phyloP scores from a whole-genome alignment of 2,797 vertebrate genomes.

The Orientallactaga sibirica region DNA sequence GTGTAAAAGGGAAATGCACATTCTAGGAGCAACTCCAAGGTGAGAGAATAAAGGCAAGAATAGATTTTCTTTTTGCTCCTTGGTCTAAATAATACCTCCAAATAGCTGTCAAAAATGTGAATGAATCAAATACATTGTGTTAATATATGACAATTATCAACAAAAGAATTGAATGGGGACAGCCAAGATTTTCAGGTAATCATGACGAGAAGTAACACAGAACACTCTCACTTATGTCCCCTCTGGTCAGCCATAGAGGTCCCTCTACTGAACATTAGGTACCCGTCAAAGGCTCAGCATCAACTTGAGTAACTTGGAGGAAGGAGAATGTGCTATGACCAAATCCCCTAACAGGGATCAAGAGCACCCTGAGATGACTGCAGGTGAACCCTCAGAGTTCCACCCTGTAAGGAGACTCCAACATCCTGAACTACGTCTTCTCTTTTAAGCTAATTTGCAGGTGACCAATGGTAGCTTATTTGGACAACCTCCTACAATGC shows the following conservation, averaged over 20 bases:
- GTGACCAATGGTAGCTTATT: neutral
- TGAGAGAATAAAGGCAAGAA: slow-evolving; percentile 81
- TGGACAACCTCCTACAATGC: neutral
- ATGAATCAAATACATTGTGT: neutral
- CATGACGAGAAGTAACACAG: slow-evolving; percentile 24
- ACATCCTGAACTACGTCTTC: neutral
- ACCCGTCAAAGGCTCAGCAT: neutral
- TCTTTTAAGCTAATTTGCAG: neutral
- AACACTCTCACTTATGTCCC: neutral
- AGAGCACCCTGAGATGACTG: neutral
- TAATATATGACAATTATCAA: too few species aligned
- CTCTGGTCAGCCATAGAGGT: neutral
- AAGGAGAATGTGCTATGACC: neutral
- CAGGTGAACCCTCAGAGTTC: neutral
- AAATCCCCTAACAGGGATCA: neutral
- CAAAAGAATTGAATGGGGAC: slow-evolving; percentile 73
- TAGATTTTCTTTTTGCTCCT: slow-evolving; percentile 56
- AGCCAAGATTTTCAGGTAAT: neutral
- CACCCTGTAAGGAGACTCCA: neutral
- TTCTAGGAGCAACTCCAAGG: slow-evolving; percentile 78
- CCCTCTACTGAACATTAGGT: neutral
- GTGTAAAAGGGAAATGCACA: slow-evolving; percentile 31
- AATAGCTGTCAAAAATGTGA: slow-evolving; percentile 79
- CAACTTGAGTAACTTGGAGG: neutral
- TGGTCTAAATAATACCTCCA: slow-evolving; percentile 65